Conservation (phyloP, 2,113 vertebrate genomes). For the Sinocyclocheilus anophthalmus region DNA sequence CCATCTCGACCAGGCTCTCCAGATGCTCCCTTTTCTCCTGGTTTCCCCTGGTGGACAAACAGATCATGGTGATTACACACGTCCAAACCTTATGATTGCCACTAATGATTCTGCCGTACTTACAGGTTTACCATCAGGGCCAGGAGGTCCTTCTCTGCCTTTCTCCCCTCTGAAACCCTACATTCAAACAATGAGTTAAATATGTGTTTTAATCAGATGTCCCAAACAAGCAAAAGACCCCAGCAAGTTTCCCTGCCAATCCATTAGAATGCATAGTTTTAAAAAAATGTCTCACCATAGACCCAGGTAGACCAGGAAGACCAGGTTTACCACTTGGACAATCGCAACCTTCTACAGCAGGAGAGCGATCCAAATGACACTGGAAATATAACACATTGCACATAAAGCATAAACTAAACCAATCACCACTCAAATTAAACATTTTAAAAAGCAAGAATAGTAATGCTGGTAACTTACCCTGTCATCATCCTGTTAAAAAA, state of each 20-base stretch:
- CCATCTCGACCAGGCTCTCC: slow-evolving; percentile 54
- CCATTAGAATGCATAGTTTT: not conserved
- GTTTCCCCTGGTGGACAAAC: slow-evolving; percentile 57
- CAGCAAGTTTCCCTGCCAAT: not conserved
- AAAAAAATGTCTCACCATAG: slow-evolving; percentile 53
- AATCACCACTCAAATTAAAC: not conserved
- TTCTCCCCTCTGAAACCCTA: slow-evolving; percentile 64
- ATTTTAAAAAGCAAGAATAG: not conserved
- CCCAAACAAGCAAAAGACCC: not conserved
- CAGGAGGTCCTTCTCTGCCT: slow-evolving; percentile 63
- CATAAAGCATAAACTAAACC: not conserved
- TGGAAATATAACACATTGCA: slow-evolving; percentile 27
- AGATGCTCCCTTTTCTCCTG: slow-evolving; percentile 47
- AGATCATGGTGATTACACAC: not conserved
- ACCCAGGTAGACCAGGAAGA: slow-evolving; percentile 57
- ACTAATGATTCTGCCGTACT: slow-evolving; percentile 31
- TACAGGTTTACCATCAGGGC: slow-evolving; percentile 65
- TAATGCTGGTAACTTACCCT: slow-evolving; percentile 54
- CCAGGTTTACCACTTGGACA: slow-evolving; percentile 62
- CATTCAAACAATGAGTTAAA: not conserved
- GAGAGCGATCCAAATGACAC: slow-evolving; percentile 57
- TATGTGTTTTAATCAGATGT: not conserved
- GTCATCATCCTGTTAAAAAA: slow-evolving; percentile 56
- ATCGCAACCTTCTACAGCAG: slow-evolving; percentile 50
- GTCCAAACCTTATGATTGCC: not conserved